A percentile compares a stretch with the other conserved stretches of the same genome.
Evolutionary conservation across 2,888 invertebrate genomes (phyloP).

Genomic region (Rosalia funebris): DNA sequence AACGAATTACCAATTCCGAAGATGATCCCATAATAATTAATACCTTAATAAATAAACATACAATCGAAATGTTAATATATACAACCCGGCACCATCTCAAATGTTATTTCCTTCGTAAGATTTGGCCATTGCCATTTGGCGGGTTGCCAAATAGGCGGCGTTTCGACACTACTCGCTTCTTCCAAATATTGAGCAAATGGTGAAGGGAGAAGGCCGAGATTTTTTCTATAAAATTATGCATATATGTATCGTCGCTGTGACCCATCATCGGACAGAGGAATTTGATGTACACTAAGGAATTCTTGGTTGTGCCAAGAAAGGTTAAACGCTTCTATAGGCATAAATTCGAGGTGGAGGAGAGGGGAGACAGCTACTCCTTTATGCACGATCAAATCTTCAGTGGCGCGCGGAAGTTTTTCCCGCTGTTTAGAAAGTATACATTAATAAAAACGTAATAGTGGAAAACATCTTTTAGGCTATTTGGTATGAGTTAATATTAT

Average conservation of each 20-base stretch:
- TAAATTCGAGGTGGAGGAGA: conserved; percentile 26
- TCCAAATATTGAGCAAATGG: background rate
- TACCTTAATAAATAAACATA: background rate
- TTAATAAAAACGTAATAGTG: too few relatives aligned
- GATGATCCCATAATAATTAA: too few relatives aligned
- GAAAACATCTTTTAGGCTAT: too few relatives aligned
- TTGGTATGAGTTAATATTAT: too few relatives aligned
- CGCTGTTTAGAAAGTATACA: background rate
- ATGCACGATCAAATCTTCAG: conserved; percentile 16
- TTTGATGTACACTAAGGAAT: conserved; percentile 23
- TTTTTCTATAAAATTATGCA: background rate
- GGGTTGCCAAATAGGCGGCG: background rate
- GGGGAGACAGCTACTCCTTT: conserved; percentile 1
- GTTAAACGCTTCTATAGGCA: conserved; percentile 43
- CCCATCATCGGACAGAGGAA: background rate
- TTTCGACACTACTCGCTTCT: background rate
- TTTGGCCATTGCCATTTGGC: background rate
- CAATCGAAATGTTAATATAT: conserved; percentile 5
- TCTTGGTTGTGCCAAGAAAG: conserved; percentile 36
- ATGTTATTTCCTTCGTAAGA: background rate
- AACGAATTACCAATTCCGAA: too few relatives aligned
- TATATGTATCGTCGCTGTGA: background rate
- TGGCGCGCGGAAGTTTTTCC: background rate
- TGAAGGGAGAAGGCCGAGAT: background rate
- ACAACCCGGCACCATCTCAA: background rate